Evolutionary conservation across 2,113 vertebrate genomes (phyloP).

Genomic region (Pseudorectes ferrugineus): DNA sequence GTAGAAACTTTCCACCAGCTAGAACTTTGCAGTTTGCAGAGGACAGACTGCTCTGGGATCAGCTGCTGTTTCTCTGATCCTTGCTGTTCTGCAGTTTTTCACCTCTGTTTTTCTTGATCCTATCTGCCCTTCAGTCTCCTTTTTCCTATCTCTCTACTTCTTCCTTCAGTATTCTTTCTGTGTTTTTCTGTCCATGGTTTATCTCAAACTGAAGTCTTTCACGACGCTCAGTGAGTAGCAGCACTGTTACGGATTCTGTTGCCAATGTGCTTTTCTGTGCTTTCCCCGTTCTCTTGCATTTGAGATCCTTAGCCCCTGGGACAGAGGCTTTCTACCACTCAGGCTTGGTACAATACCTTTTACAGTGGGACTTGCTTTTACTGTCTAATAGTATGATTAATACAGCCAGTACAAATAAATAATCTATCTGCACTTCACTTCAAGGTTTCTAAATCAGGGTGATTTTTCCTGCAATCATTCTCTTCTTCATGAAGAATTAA

Average conservation of each 20-base stretch:
- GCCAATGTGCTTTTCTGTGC: neutral
- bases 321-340: neutral
- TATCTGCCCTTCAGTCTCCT: neutral
- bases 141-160: neutral
- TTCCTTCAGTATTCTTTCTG: neutral
- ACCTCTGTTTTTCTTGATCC: neutral
- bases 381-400: neutral
- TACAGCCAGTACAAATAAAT: neutral
- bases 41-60: neutral
- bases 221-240: neutral
- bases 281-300: neutral
- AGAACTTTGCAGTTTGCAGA: neutral
- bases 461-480: neutral
- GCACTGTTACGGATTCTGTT: neutral
- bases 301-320: neutral
- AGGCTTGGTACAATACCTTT: neutral
- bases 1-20: neutral
- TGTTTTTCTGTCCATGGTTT: neutral
- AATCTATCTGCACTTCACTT: neutral
- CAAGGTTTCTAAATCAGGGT: neutral
- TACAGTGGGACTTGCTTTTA: neutral
- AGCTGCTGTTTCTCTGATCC: neutral
- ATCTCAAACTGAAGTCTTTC: neutral
- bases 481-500: neutral
- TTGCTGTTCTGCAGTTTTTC: neutral